These are phyloP conservation scores for Varanus salvator DNA, from an alignment of 2,113 vertebrate genomes.

Conservation along the genomic window DNA sequence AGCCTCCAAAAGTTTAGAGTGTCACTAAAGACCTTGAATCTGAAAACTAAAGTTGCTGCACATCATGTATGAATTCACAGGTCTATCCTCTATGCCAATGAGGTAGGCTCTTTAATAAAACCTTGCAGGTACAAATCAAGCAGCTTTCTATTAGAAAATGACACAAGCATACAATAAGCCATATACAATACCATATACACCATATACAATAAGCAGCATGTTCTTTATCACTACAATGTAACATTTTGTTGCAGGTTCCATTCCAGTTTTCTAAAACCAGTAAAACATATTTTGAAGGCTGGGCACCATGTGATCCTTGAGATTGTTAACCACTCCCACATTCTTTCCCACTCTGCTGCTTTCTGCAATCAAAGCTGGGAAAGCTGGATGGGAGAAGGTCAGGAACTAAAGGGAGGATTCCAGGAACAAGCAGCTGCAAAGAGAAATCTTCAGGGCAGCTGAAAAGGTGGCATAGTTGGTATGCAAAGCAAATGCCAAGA, in stretches of 20 bases:
- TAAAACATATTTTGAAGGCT: background rate
- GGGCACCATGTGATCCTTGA: background rate
- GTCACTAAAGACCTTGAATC: background rate
- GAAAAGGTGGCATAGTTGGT: conserved; percentile 9
- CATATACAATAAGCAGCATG: no score
- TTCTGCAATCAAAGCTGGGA: conserved; percentile 8
- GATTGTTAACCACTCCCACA: conserved; percentile 27
- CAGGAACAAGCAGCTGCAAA: conserved; percentile 48
- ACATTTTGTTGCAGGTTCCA: background rate
- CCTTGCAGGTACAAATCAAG: background rate
- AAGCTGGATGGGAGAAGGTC: conserved; percentile 19
- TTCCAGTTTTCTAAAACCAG: background rate
- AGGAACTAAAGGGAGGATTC: conserved; percentile 36
- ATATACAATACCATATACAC: no score
- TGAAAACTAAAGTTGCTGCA: background rate
- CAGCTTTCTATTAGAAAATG: background rate
- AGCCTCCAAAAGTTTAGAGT: background rate
- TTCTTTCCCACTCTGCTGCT: background rate
- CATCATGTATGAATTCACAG: background rate
- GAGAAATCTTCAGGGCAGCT: conserved; percentile 29
- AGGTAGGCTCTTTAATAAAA: background rate
- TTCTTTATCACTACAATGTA: background rate
- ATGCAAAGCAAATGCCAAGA: conserved; percentile 53
- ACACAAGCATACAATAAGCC: no score
- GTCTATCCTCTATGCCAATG: no score